These are phyloP conservation scores for Hoplodrina blanda DNA, from an alignment of 2,888 invertebrate genomes.

Conservation along the genomic window DNA sequence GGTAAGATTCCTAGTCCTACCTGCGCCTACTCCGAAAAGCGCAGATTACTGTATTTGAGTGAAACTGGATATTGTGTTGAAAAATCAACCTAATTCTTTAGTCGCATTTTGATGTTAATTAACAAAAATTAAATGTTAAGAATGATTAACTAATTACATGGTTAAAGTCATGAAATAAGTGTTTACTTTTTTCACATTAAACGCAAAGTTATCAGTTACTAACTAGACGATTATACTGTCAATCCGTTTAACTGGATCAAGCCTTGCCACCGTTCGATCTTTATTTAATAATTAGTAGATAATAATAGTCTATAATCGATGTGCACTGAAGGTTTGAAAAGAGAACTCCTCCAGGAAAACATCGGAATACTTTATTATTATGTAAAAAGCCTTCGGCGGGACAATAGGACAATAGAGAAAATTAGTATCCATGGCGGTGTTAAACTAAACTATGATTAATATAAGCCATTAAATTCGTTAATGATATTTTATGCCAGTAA, in stretches of 20 bases:
- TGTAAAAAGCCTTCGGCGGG: slow-evolving; percentile 6
- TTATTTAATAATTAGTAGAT: slow-evolving; percentile 25
- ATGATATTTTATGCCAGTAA: too few species aligned
- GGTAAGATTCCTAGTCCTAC: not conserved
- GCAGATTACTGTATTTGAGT: not conserved
- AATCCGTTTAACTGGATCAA: slow-evolving; percentile 34
- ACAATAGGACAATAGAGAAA: slow-evolving; percentile 25
- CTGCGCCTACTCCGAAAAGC: not conserved
- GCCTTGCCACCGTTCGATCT: slow-evolving; percentile 19
- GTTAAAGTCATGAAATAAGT: not conserved
- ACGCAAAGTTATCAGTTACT: not conserved
- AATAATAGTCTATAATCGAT: slow-evolving; percentile 8
- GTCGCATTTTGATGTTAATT: too few species aligned
- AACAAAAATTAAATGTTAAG: too few species aligned
- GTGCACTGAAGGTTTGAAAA: slow-evolving; percentile 25
- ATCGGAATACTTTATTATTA: slow-evolving; percentile 3
- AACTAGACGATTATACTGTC: slow-evolving; percentile 33
- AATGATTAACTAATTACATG: not conserved
- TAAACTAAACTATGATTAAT: too few species aligned
- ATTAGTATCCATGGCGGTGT: not conserved
- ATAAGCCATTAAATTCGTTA: not conserved
- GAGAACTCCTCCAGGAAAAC: slow-evolving; percentile 16
- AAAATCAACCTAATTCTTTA: too few species aligned
- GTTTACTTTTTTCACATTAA: slow-evolving; percentile 3
- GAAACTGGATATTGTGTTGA: not conserved